These are phyloP conservation scores for Hozukius guyotensis DNA, from an alignment of 2,797 vertebrate species.

Conservation along the genomic window DNA sequence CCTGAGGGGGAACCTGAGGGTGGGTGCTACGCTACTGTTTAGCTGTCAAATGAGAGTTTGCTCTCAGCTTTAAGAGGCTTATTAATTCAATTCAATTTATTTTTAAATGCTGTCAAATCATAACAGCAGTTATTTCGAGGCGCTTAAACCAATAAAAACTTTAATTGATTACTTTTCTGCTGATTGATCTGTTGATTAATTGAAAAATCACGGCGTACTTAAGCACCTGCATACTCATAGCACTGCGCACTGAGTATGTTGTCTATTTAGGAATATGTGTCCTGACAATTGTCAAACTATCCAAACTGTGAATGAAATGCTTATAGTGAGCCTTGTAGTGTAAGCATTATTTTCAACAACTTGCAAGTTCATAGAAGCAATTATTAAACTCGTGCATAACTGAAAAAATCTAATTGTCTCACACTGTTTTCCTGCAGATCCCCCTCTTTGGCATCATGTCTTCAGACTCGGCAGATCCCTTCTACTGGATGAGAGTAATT, in stretches of 20 bases:
- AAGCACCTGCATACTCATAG: not conserved
- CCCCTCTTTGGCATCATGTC: slow-evolving; percentile 99
- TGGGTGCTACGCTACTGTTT: too few relatives aligned
- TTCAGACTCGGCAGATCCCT: slow-evolving; percentile 98
- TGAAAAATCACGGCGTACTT: not conserved
- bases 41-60: too few relatives aligned
- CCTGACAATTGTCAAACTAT: not conserved
- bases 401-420: not conserved
- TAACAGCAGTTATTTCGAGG: too few relatives aligned
- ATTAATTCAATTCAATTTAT: not conserved
- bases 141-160: not conserved
- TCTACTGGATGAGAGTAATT: slow-evolving; percentile 99
- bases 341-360: not conserved
- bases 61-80: not conserved
- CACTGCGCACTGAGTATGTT: too few relatives aligned
- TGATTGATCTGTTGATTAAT: not conserved
- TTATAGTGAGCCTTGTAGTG: not conserved
- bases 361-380: not conserved
- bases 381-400: not conserved
- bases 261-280: not conserved
- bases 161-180: not conserved
- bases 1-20: not conserved
- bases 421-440: slow-evolving; percentile 82
- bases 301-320: not conserved
- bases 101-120: too few relatives aligned